A percentile compares a stretch with the other conserved stretches of the same genome.
These are phyloP conservation scores for Drosophila grimshawi DNA, from an alignment of 1,140 invertebrate genomes.

Conservation along the genomic window DNA sequence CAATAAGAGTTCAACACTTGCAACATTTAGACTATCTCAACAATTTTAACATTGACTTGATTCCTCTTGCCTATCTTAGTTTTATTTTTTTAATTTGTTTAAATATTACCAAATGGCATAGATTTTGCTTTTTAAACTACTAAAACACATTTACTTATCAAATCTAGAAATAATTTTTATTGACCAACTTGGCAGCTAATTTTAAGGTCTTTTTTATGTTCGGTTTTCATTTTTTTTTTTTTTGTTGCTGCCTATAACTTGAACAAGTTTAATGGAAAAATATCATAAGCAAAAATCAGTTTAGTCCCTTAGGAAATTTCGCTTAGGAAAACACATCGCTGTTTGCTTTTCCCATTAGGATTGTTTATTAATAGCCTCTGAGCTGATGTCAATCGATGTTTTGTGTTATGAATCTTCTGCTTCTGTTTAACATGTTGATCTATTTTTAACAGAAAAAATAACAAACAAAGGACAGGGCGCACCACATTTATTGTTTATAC, in stretches of 20 bases:
- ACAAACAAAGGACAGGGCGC: constrained; percentile 31
- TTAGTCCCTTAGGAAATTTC: neutral
- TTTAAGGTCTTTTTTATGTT: no score
- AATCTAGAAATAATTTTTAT: neutral
- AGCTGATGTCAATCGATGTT: constrained; percentile 10
- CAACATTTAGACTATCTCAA: neutral
- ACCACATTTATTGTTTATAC: constrained; percentile 71
- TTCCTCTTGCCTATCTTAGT: neutral
- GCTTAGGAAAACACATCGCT: neutral
- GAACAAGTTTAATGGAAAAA: no score
- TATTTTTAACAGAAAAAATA: constrained; percentile 46
- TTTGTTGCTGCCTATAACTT: no score
- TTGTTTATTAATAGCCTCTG: neutral
- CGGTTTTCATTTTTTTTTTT: no score
- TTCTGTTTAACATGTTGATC: constrained; percentile 29
- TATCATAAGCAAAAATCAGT: neutral
- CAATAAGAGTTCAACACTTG: no score
- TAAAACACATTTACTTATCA: neutral
- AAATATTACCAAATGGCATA: neutral
- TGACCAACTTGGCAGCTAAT: neutral
- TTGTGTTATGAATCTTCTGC: constrained; percentile 26
- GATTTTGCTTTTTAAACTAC: no score
- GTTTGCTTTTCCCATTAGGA: neutral
- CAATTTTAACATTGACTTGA: neutral
- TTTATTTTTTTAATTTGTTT: no score